Evolutionary conservation across 1,140 invertebrate species (phyloP).

Genomic region (Caerostris extrusa): DNA sequence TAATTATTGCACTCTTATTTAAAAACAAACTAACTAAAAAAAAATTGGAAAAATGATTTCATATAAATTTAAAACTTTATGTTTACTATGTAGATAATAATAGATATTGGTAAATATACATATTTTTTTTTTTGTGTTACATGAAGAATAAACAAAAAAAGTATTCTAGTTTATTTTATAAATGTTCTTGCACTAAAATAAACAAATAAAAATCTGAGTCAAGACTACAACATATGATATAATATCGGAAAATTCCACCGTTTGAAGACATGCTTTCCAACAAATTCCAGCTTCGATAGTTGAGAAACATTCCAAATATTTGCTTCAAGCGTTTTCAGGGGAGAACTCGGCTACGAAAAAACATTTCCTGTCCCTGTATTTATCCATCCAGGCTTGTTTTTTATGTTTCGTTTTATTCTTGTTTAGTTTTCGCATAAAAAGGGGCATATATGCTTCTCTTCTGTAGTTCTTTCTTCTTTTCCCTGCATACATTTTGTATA

Average conservation of each 20-base stretch:
- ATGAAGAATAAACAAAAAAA: too few relatives aligned
- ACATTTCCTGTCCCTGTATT: not conserved
- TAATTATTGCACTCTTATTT: too few relatives aligned
- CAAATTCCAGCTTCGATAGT: not conserved
- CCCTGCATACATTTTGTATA: too few relatives aligned
- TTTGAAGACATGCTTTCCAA: not conserved
- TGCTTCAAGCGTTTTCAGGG: not conserved
- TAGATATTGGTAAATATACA: too few relatives aligned
- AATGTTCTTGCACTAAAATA: too few relatives aligned
- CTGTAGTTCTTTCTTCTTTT: not conserved
- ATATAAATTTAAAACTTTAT: too few relatives aligned
- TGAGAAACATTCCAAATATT: constrained; percentile 26
- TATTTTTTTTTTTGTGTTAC: too few relatives aligned
- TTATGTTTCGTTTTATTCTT: not conserved
- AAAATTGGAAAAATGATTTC: too few relatives aligned
- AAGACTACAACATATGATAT: not conserved
- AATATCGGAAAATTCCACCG: constrained; percentile 5
- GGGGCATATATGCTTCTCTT: not conserved
- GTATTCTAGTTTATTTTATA: too few relatives aligned
- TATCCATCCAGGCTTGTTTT: not conserved
- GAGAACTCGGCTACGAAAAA: not conserved
- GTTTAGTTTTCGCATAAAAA: not conserved
- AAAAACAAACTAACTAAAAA: too few relatives aligned
- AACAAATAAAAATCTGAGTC: too few relatives aligned
- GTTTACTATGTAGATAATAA: too few relatives aligned